These are phyloP conservation scores for Pluvialis apricaria DNA, from an alignment of 2,113 vertebrate species.

Conservation along the genomic window DNA sequence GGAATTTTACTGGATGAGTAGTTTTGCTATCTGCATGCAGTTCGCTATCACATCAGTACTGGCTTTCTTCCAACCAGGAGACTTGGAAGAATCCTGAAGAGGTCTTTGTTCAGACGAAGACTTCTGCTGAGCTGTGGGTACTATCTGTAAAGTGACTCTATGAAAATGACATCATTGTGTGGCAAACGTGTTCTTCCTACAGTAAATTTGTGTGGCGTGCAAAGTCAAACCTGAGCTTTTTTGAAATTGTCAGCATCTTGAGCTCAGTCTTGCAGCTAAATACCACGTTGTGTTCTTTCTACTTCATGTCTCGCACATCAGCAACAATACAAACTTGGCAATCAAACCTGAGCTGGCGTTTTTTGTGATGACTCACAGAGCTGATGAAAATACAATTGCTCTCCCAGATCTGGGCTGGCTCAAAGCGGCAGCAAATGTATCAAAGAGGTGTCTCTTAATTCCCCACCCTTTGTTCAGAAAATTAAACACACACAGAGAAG, in stretches of 20 bases:
- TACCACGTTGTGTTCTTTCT: background rate
- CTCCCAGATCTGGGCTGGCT: conserved; percentile 2
- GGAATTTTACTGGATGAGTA: background rate
- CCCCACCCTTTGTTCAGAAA: conserved; percentile 24
- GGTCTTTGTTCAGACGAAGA: background rate
- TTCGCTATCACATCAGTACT: background rate
- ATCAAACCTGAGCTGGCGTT: conserved; percentile 25
- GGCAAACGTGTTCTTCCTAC: background rate
- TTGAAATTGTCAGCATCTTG: conserved; percentile 33
- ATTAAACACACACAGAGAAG: background rate
- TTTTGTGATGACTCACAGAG: conserved; percentile 6
- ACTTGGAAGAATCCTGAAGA: background rate
- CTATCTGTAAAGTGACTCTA: background rate
- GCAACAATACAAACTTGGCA: background rate
- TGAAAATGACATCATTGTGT: background rate
- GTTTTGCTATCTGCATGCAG: background rate
- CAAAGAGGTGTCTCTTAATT: background rate
- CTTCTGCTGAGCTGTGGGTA: conserved; percentile 5
- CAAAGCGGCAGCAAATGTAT: background rate
- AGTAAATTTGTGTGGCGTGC: background rate
- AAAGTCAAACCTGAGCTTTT: background rate
- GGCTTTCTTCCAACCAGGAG: background rate
- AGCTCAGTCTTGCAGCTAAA: conserved; percentile 20
- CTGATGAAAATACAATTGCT: conserved; percentile 16
- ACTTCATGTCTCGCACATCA: background rate